These are phyloP conservation scores for Nomada goodeniana DNA, from an alignment of 2,888 invertebrate genomes.

Conservation along the genomic window DNA sequence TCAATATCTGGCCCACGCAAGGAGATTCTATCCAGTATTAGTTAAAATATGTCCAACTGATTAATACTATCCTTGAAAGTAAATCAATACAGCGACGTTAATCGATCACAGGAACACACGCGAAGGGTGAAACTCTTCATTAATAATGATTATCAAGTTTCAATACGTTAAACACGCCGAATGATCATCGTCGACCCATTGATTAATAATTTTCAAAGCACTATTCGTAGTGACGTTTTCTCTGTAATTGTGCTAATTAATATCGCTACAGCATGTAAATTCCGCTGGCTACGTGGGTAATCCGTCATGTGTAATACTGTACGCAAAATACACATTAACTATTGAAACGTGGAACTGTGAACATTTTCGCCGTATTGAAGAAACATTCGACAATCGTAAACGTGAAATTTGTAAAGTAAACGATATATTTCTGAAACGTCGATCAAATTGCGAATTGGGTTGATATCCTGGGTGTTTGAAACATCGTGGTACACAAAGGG, in stretches of 20 bases:
- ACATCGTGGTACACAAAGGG: too few relatives aligned
- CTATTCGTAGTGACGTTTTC: constrained; percentile 19
- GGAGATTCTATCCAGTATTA: constrained; percentile 35
- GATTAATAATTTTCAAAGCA: constrained; percentile 43
- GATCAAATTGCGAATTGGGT: too few relatives aligned
- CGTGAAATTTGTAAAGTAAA: too few relatives aligned
- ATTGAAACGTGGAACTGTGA: not conserved
- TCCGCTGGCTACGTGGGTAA: constrained; percentile 6
- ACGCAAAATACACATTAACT: constrained; percentile 5
- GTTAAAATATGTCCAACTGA: constrained; percentile 52
- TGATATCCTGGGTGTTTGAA: too few relatives aligned
- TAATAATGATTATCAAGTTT: constrained; percentile 50
- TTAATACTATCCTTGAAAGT: constrained; percentile 24
- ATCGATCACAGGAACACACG: not conserved
- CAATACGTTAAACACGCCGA: constrained; percentile 13
- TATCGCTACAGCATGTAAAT: constrained; percentile 12
- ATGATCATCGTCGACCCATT: not conserved
- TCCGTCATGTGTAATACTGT: not conserved
- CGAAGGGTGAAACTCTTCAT: not conserved
- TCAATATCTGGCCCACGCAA: constrained; percentile 18
- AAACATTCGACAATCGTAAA: not conserved
- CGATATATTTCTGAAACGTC: too few relatives aligned
- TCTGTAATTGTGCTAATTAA: constrained; percentile 44
- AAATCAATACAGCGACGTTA: constrained; percentile 19
- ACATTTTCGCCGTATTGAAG: not conserved